A percentile compares a stretch with the other conserved stretches of the same genome.
Conservation (phyloP, 2,113 vertebrate species). For the Isichthys henryi region DNA sequence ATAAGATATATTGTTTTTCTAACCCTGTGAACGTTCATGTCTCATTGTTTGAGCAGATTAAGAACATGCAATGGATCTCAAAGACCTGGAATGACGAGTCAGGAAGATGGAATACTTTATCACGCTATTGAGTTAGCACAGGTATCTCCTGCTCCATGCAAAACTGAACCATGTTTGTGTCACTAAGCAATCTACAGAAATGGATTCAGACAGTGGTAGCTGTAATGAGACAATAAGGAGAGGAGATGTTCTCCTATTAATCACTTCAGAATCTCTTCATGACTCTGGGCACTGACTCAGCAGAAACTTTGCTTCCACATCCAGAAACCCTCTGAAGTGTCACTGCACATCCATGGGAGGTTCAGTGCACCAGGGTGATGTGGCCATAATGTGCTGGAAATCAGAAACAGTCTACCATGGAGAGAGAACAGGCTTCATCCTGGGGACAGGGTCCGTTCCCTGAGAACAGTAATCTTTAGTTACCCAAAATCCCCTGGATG, state of each 20-base stretch:
- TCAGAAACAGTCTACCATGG: neutral
- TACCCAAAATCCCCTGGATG: neutral
- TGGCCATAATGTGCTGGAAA: neutral
- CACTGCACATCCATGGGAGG: neutral
- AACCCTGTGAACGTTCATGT: neutral
- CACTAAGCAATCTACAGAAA: neutral
- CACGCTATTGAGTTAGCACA: neutral
- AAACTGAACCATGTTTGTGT: neutral
- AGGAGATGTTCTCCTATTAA: neutral
- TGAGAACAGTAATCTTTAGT: neutral
- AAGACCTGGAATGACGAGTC: neutral
- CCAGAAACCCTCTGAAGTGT: neutral
- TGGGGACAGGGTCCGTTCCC: neutral
- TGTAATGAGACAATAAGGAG: neutral
- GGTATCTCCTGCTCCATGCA: neutral
- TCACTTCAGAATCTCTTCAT: neutral
- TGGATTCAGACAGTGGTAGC: neutral
- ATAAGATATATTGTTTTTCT: neutral
- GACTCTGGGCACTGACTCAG: neutral
- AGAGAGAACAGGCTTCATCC: neutral
- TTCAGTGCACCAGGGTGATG: neutral
- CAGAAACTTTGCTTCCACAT: neutral
- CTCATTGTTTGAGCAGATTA: neutral
- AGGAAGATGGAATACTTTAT: neutral
- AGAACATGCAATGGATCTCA: neutral